A percentile compares a stretch with the other conserved stretches of the same genome.
These are phyloP conservation scores for Gnathonemus echidnorhynchus DNA, from an alignment of 2,113 vertebrate species.

Conservation along the genomic window DNA sequence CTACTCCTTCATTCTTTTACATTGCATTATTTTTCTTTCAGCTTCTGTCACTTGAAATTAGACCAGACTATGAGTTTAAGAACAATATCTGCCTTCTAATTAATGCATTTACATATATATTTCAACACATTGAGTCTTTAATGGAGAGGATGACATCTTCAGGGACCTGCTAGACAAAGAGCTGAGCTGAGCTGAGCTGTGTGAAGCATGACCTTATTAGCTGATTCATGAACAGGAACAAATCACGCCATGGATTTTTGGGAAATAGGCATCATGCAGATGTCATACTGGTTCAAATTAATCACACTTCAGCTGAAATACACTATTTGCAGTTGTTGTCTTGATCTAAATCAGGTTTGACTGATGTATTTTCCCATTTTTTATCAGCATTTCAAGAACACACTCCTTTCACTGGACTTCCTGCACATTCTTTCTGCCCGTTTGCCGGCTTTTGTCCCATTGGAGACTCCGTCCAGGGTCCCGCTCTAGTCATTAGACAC, in stretches of 20 bases:
- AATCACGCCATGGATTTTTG: background rate
- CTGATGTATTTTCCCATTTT: background rate
- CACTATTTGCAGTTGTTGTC: background rate
- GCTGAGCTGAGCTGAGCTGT: background rate
- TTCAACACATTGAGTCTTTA: background rate
- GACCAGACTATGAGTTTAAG: background rate
- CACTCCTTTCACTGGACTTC: background rate
- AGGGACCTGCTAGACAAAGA: background rate
- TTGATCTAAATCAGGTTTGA: background rate
- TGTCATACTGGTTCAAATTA: background rate
- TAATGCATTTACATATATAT: background rate
- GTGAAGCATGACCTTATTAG: background rate
- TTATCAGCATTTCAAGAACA: background rate
- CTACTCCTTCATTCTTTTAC: background rate
- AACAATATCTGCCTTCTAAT: background rate
- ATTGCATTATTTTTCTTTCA: constrained; percentile 7
- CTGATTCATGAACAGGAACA: background rate
- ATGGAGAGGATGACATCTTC: background rate
- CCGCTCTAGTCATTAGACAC: background rate
- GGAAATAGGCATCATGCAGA: background rate
- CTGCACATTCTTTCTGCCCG: background rate
- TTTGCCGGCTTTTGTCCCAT: background rate
- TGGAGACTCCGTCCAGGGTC: background rate
- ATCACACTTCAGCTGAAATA: constrained; percentile 9
- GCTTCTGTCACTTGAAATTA: constrained; percentile 16